Evolutionary conservation across 2,888 invertebrate genomes (phyloP).

Genomic region (Drosophila limbata): DNA sequence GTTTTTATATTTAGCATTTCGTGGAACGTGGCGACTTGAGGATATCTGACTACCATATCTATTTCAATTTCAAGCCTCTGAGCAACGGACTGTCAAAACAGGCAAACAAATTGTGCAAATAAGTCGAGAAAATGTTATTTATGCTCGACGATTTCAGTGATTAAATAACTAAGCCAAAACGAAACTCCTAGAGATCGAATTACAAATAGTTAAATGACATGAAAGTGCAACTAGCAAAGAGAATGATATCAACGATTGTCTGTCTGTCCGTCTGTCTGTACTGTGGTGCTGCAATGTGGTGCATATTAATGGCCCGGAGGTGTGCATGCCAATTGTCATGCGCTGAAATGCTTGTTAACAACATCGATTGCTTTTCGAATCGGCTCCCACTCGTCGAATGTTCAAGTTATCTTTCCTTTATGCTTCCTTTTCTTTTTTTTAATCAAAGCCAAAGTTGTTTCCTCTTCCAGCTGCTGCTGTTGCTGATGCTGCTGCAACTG

Average conservation of each 20-base stretch:
- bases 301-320: conserved; percentile 80
- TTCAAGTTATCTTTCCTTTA: conserved; percentile 12
- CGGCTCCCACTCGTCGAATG: conserved; percentile 57
- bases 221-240: conserved; percentile 40
- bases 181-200: conserved; percentile 44
- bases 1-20: conserved; percentile 7
- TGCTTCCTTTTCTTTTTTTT: conserved; percentile 50
- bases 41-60: conserved; percentile 49
- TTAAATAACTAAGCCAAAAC: conserved; percentile 66
- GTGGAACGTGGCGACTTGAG: not conserved
- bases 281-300: conserved; percentile 9
- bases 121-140: conserved; percentile 76
- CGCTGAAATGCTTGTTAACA: conserved; percentile 84
- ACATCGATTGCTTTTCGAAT: conserved; percentile 68
- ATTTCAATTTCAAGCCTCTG: conserved; percentile 58
- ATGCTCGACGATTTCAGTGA: conserved; percentile 65
- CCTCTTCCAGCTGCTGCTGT: conserved; percentile 22
- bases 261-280: not conserved
- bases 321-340: conserved; percentile 83
- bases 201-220: conserved; percentile 65
- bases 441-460: conserved; percentile 70
- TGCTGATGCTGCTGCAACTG: conserved; percentile 18
- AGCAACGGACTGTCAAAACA: conserved; percentile 73
- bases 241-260: conserved; percentile 10
- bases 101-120: conserved; percentile 82